These are phyloP conservation scores for Ailuropoda melanoleuca DNA, from an alignment of 2,113 vertebrate species.

Conservation along the genomic window DNA sequence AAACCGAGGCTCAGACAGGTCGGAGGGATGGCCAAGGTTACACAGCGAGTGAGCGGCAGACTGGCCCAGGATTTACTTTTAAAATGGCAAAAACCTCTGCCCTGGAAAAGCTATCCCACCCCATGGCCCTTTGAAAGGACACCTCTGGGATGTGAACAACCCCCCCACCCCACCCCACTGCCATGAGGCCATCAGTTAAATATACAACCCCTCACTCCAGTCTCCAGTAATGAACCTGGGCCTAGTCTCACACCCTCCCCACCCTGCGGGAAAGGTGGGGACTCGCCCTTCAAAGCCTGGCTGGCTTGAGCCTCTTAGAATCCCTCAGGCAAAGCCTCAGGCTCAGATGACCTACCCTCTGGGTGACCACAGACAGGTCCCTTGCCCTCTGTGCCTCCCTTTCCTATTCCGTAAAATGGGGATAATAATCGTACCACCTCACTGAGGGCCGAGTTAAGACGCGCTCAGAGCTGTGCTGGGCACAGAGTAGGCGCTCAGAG, in stretches of 20 bases:
- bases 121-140: background rate
- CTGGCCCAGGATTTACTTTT: background rate
- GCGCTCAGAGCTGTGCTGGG: background rate
- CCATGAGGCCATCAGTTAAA: background rate
- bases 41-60: background rate
- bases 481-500: background rate
- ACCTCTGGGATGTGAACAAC: background rate
- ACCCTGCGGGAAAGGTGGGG: background rate
- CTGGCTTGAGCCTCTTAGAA: background rate
- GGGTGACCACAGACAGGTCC: background rate
- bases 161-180: background rate
- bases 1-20: background rate
- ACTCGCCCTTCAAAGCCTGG: background rate
- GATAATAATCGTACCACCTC: background rate
- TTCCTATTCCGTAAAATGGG: background rate
- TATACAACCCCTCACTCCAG: background rate
- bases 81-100: background rate
- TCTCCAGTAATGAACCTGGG: background rate
- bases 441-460: background rate
- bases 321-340: background rate
- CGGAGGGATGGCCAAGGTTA: background rate
- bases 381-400: background rate
- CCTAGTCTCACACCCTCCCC: fast-evolving
- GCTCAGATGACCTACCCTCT: background rate
- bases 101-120: background rate